Conservation (phyloP, 2,888 invertebrate genomes). For the Lasioglossum vierecki region DNA sequence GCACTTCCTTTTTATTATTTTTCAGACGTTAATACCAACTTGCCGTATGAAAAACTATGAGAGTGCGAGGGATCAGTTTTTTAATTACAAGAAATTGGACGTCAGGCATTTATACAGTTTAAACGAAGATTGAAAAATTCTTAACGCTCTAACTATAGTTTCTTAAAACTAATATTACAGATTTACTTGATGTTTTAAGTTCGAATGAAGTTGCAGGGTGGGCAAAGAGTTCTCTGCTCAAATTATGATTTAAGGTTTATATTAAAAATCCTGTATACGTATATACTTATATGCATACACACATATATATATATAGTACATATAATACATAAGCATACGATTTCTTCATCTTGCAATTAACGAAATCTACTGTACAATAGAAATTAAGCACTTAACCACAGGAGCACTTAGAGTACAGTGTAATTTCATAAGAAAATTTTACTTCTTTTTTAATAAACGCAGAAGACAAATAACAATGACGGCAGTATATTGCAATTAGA, state of each 20-base stretch:
- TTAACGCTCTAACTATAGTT: constrained; percentile 50
- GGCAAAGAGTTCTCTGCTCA: constrained; percentile 64
- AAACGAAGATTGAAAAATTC: constrained; percentile 63
- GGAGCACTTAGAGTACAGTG: constrained; percentile 65
- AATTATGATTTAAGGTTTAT: constrained; percentile 63
- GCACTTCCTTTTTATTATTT: constrained; percentile 83
- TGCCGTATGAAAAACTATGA: constrained; percentile 97
- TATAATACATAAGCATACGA: constrained; percentile 35
- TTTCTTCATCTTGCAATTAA: constrained; percentile 68
- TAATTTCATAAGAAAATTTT: constrained; percentile 57
- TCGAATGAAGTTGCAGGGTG: constrained; percentile 54
- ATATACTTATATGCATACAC: constrained; percentile 40
- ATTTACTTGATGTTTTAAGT: constrained; percentile 60
- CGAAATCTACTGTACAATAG: constrained; percentile 76
- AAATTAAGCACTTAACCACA: constrained; percentile 78
- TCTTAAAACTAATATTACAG: constrained; percentile 52
- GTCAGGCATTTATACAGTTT: constrained; percentile 74
- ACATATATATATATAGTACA: constrained; percentile 12
- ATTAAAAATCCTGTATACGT: constrained; percentile 43
- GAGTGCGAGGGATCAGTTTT: constrained; percentile 85
- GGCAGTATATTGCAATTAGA: constrained; percentile 53
- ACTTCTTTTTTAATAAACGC: constrained; percentile 68
- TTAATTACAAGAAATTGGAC: constrained; percentile 84
- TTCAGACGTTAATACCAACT: constrained; percentile 95
- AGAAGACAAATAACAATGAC: constrained; percentile 57